Base-by-base conservation (phyloP, 2,113 vertebrate species). In the Sander lucioperca region DNA sequence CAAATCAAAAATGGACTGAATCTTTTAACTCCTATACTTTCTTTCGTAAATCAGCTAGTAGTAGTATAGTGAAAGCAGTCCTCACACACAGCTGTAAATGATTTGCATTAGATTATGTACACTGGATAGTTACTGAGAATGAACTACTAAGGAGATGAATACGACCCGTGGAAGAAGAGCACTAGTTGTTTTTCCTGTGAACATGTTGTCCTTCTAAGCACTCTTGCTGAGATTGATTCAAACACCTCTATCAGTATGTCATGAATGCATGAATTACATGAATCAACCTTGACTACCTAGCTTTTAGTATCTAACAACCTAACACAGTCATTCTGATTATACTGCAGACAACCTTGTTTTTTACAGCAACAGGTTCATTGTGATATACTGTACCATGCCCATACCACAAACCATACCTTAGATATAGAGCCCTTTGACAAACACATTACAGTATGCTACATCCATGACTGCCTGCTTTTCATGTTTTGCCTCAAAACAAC, bases 71-170 rank as follows among this genome's bases (percentile, higher is more conserved):
- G 68, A 74, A 59, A 70, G 64, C 54, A 33, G 47, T 51, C 50
- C 66, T 64, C 25, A 50, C 65, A 50, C n/a, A 62, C 76, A 70
- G 36, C 62, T 75, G 72, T 53, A 68, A 76, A 65, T 77, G 58
- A 70, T 80, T 88, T 87, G 79, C 86, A 89, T 90, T 88, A 86
- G 62, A 80, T 72, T 82, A 88, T 86, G 72, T 86, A 91, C 87
- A 85, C 27, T 59, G 48, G 16, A 76, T 75, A 74, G 43, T 65
- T 65, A 76, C 56, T 79, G 23, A 53, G 47, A 69, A 77, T 69
- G 27, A 80, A 66, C 45, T 36, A 69, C 51, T 66, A 53, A 70
- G 39, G 47, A 72, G 58, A 64, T 71, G 64, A 86, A 63, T 78
- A 58, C 27, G 48, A 80, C 53, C 54, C 64, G 56, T 43, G 50